Evolutionary conservation across 1,140 invertebrate species (phyloP), one percentile per base, ranked within the genome.

Genomic region (Panagrolaimus sp.): DNA sequence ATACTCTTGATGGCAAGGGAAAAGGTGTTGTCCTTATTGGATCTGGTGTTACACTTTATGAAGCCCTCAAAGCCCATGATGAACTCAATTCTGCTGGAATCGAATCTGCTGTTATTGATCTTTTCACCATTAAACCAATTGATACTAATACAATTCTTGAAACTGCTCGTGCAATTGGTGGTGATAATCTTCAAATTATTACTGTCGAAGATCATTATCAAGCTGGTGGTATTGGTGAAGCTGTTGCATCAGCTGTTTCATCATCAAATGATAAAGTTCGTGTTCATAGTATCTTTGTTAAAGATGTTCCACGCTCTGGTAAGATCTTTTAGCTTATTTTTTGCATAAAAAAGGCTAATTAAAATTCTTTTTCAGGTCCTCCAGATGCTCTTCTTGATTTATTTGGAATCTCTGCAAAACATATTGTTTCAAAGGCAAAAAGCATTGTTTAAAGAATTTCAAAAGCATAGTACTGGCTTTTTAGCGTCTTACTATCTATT

Each of bases 121-220:
- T 76, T 13, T 82, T 82, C 76, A 73, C 78, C 23, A 87, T 99
- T 64, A 97, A 98, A 85, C 96, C 96, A 0, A 85, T 99, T 51
- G 96, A 99, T 85, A 87, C 86, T 53, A 87, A 87, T 1, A 86
- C 88, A 0, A 89, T 99, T 42, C 84, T 91, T 51, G 85, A 87
- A 57, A 88, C 93, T 83, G 93, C 93, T 11, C 87, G 88, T 62
- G 88, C 90, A 62, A 89, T 88, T 69, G 90, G 90, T 44, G 90
- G 90, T 44, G 92, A 92, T 0, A 87, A 88, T 27, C 51, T 16
- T 11, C 20, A 25, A 11, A 88, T 98, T 45, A 78, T 99, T 51
- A 93, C 93, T 38, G 92, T 96, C 5, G 96, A 99, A 83, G 96
- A 99, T 85, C 96, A 99, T 85, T 99, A 98, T 82, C 87, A 89